Conservation (phyloP, 2,888 invertebrate species). For the Epiperipatus broadwayi region DNA sequence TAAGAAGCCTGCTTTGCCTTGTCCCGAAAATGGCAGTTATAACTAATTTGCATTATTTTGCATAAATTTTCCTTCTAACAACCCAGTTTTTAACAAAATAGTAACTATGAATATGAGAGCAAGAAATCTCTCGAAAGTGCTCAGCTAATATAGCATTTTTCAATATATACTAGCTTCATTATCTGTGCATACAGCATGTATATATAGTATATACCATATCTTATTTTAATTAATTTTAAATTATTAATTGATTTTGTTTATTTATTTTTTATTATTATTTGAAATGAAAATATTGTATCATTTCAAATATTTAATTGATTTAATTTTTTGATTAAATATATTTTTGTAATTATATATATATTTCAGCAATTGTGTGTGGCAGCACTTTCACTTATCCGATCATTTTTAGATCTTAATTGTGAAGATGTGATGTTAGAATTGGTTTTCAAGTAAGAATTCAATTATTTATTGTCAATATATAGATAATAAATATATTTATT, state of each 20-base stretch:
- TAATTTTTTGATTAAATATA: not conserved
- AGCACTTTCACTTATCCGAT: constrained; percentile 71
- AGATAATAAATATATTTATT: not conserved
- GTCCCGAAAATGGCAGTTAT: too few relatives aligned
- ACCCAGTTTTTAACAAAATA: too few relatives aligned
- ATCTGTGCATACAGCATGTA: too few relatives aligned
- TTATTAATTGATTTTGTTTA: constrained; percentile 12
- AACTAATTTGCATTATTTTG: too few relatives aligned
- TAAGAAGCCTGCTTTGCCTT: too few relatives aligned
- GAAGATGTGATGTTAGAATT: constrained; percentile 89
- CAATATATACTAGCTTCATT: too few relatives aligned
- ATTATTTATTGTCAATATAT: not conserved
- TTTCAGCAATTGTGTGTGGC: constrained; percentile 45
- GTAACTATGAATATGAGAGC: too few relatives aligned
- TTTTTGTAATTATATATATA: constrained; percentile 13
- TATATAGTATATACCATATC: too few relatives aligned
- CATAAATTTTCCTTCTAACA: too few relatives aligned
- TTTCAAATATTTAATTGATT: constrained; percentile 10
- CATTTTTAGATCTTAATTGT: constrained; percentile 71
- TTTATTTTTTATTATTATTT: constrained; percentile 8
- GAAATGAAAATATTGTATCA: constrained; percentile 9
- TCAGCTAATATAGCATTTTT: too few relatives aligned
- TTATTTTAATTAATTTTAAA: constrained; percentile 15
- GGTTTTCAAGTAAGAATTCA: constrained; percentile 41
- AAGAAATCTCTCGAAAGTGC: too few relatives aligned